Evolutionary conservation across 2,888 invertebrate genomes (phyloP), one percentile per base, ranked within the genome.

Genomic region (Celastrina argiolus): DNA sequence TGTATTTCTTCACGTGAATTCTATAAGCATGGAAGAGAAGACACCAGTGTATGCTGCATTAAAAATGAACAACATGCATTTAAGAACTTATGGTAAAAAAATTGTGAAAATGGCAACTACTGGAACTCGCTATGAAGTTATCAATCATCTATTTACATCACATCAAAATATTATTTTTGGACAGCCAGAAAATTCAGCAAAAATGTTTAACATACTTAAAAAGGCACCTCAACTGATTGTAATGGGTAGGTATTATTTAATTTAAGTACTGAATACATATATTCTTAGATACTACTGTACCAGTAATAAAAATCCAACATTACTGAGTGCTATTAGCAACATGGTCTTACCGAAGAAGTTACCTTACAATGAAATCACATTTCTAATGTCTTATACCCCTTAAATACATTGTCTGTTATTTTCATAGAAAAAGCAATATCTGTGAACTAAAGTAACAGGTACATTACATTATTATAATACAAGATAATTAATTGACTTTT

Each of bases 161-260:
- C 92, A 92, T 36, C 94, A 93, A 78, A 92, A 93, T 71, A 89
- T 95, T 1, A 92, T 96, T 58, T 97, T 96, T 83, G 94, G 95
- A 56, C 92, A 93, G 66, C 94, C 95, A 63, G 90, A 93, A 39
- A 92, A 94, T 76, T 92, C 94, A 42, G 81, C 81, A 10, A 90
- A 92, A 72, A 78, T 97, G 75, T 80, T 95, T 42, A 94, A 93
- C 80, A 92, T 95, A 56, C 80, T 94, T 5, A 95, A 93, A 69
- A 96, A 94, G 78, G 92, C 93, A 70, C 95, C 95, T 1, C 94
- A 95, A 78, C 84, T 96, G 75, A 81, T 95, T 72, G 84, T 97
- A 22, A 81, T 97, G 81, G 95, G 96, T 93, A 82, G 70, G 85
- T 81, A 63, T 36, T 81, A 63, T 36, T 5, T 31, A 31, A 34